Evolutionary conservation across 2,797 vertebrate species (phyloP).

Genomic region (Lagorchestes hirsutus): DNA sequence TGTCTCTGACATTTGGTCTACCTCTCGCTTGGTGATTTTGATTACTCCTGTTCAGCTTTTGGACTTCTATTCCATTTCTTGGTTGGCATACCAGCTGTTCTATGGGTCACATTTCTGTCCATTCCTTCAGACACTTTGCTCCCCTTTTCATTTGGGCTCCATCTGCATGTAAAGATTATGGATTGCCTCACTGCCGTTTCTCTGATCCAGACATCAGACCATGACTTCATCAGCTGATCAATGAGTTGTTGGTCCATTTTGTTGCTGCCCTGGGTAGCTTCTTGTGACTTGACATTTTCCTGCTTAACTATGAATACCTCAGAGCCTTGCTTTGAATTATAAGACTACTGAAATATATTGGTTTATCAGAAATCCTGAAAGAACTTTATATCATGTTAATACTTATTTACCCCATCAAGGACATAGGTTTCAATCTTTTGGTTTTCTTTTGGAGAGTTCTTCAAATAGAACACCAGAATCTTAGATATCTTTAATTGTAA

Average conservation of each 20-base stretch:
- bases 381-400: neutral
- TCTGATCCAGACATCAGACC: neutral
- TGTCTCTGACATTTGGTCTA: no score
- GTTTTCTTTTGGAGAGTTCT: neutral
- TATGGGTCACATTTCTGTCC: neutral
- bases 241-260: neutral
- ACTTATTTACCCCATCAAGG: neutral
- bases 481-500: neutral
- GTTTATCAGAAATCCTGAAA: neutral
- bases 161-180: neutral
- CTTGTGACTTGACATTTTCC: neutral
- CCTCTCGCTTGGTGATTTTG: no score
- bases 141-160: neutral
- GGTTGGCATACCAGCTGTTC: no score
- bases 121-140: neutral
- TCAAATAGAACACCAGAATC: neutral
- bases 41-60: neutral
- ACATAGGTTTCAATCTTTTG: neutral
- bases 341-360: neutral
- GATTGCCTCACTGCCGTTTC: neutral
- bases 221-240: neutral
- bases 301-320: neutral
- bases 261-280: neutral
- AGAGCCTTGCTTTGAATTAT: neutral
- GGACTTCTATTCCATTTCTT: neutral